Percentiles rank a stretch among this genome's conserved stretches.
Evolutionary conservation across 2,888 invertebrate species (phyloP).

Genomic region (Acrobasis repandana): DNA sequence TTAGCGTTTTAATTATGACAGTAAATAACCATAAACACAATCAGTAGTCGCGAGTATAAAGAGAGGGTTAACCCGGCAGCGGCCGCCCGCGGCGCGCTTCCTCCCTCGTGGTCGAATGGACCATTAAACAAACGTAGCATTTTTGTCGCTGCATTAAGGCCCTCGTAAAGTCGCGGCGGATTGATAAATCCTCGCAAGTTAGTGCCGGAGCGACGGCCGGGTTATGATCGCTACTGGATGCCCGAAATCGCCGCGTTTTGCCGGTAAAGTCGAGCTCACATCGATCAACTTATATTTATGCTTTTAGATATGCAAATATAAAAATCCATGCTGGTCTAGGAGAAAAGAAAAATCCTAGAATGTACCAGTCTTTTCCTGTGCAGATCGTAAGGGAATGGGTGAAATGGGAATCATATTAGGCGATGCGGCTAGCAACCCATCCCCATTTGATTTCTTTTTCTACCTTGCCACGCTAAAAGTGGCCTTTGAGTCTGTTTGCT

Average conservation of each 20-base stretch:
- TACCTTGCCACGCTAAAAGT: no score
- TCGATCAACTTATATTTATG: neutral
- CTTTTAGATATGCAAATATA: no score
- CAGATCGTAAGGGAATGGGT: no score
- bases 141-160: constrained; percentile 45
- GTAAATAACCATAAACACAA: constrained; percentile 32
- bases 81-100: constrained; percentile 64
- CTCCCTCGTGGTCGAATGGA: constrained; percentile 55
- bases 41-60: constrained; percentile 52
- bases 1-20: constrained; percentile 31
- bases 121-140: constrained; percentile 28
- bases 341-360: no score
- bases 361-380: no score
- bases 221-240: constrained; percentile 50
- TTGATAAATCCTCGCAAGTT: constrained; percentile 56
- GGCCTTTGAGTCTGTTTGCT: no score
- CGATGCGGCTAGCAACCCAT: no score
- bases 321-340: no score
- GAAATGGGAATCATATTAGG: no score
- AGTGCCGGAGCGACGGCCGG: constrained; percentile 50
- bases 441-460: no score
- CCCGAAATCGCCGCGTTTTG: constrained; percentile 35
- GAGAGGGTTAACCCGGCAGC: constrained; percentile 59
- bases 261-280: neutral
- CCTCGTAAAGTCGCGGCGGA: constrained; percentile 64